Conservation (phyloP, 2,888 invertebrate species). For the Xylota sylvarum region DNA sequence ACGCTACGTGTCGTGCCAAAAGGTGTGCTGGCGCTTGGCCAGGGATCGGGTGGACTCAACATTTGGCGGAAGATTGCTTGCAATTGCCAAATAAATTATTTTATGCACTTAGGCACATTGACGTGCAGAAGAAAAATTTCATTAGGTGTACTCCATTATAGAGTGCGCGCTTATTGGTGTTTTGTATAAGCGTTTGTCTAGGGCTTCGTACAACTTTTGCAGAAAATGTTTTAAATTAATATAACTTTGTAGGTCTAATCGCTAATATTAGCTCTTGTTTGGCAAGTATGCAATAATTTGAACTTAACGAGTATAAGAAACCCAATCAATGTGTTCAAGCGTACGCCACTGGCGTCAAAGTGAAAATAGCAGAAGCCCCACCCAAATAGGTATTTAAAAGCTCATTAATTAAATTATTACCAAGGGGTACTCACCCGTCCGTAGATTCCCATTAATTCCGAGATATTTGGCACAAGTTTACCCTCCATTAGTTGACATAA, state of each 20-base stretch:
- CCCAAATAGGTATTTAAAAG: constrained; percentile 23
- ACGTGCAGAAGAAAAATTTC: neutral
- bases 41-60: constrained; percentile 12
- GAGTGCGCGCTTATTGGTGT: too few species aligned
- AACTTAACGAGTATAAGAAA: neutral
- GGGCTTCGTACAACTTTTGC: too few species aligned
- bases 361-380: neutral
- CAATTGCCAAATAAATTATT: constrained; percentile 10
- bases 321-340: neutral
- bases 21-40: constrained; percentile 52
- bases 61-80: constrained; percentile 1
- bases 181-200: too few species aligned
- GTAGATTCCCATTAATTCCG: constrained; percentile 93
- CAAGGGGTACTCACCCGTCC: constrained; percentile 89
- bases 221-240: too few species aligned
- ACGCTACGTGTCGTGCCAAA: neutral
- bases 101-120: neutral
- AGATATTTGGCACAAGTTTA: constrained; percentile 89
- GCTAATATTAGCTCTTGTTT: too few species aligned
- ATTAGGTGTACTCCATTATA: neutral
- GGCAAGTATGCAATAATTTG: too few species aligned
- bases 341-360: constrained; percentile 3
- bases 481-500: constrained; percentile 89
- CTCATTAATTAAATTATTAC: constrained; percentile 11
- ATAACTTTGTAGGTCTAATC: too few species aligned